phyloP scores from a whole-genome alignment of 1,140 invertebrate genomes.

The Cotesia vestalis region DNA sequence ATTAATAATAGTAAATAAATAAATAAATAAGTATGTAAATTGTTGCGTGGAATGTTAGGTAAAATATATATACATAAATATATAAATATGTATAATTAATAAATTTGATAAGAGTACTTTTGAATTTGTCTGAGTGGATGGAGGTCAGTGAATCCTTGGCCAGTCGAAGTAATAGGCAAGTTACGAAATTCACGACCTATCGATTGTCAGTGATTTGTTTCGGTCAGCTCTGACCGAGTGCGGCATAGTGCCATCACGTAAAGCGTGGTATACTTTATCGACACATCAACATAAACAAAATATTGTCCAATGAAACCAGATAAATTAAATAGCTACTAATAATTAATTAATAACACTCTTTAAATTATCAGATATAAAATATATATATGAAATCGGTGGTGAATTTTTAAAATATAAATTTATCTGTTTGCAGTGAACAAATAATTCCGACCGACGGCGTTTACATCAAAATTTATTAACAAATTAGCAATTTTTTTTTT shows the following conservation, averaged over 20 bases:
- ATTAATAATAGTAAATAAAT: too few relatives aligned
- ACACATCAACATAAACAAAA: slow-evolving; percentile 62
- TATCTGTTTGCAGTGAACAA: slow-evolving; percentile 52
- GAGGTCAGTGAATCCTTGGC: slow-evolving; percentile 30
- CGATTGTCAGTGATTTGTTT: slow-evolving; percentile 62
- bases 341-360: not conserved
- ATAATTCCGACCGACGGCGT: slow-evolving; percentile 20
- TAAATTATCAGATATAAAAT: too few relatives aligned
- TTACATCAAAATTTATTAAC: slow-evolving; percentile 26
- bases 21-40: too few relatives aligned
- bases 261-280: slow-evolving; percentile 66
- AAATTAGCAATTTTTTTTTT: too few relatives aligned
- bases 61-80: not conserved
- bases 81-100: not conserved
- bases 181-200: slow-evolving; percentile 49
- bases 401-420: slow-evolving; percentile 37
- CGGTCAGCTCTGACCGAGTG: slow-evolving; percentile 61
- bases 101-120: not conserved
- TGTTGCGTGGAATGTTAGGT: not conserved
- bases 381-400: too few relatives aligned
- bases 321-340: slow-evolving; percentile 34
- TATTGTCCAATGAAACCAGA: slow-evolving; percentile 52
- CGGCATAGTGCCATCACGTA: slow-evolving; percentile 67
- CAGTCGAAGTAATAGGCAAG: slow-evolving; percentile 33
- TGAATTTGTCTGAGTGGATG: slow-evolving; percentile 23